Evolutionary conservation across 1,140 invertebrate genomes (phyloP).

Genomic region (Eurytemora carolleeae): DNA sequence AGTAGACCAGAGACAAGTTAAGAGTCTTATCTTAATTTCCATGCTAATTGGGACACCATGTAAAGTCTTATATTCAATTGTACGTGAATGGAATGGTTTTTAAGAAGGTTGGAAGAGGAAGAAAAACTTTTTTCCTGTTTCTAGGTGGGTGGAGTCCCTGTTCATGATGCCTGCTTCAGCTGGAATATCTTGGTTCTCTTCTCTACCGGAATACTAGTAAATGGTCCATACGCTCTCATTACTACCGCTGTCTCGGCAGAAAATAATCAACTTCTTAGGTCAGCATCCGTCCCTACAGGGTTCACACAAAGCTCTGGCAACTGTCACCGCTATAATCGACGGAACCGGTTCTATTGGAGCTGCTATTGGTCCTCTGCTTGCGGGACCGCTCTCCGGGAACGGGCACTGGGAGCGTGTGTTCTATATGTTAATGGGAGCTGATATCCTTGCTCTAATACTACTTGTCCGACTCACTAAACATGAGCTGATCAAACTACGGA

Average conservation of each 20-base stretch:
- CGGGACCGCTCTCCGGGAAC: conserved; percentile 48
- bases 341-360: conserved; percentile 52
- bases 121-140: background rate
- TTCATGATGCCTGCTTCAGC: conserved; percentile 14
- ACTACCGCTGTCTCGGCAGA: conserved; percentile 90
- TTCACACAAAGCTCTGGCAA: conserved; percentile 72
- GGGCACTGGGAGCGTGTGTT: conserved; percentile 68
- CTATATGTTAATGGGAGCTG: conserved; percentile 67
- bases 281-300: conserved; percentile 53
- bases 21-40: too few relatives aligned
- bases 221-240: conserved; percentile 85
- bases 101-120: conserved; percentile 1
- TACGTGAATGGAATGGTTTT: too few relatives aligned
- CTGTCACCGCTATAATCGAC: conserved; percentile 89
- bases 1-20: too few relatives aligned
- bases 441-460: conserved; percentile 50
- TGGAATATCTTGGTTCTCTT: conserved; percentile 49
- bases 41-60: too few relatives aligned
- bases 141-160: background rate
- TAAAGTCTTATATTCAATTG: too few relatives aligned
- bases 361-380: conserved; percentile 67
- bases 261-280: background rate
- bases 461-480: background rate
- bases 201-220: conserved; percentile 59
- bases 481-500: background rate